phyloP scores from a whole-genome alignment of 2,888 invertebrate species.

The Cinara cedri region DNA sequence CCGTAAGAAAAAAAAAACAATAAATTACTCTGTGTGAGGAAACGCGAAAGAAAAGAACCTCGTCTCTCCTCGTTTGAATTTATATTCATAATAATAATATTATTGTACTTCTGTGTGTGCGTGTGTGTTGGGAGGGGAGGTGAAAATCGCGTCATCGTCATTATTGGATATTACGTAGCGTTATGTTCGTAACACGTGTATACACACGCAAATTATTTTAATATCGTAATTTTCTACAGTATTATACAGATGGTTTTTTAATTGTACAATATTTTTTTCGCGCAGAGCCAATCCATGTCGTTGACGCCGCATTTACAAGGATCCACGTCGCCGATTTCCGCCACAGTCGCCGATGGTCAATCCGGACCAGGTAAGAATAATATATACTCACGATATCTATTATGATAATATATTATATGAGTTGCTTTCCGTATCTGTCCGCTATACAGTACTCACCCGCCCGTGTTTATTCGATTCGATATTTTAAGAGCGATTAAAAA shows the following conservation, averaged over 20 bases:
- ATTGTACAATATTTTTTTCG: conserved; percentile 57
- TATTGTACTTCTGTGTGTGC: too few species aligned
- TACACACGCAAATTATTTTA: neutral
- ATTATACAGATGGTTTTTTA: too few species aligned
- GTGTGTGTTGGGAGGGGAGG: too few species aligned
- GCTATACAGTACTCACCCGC: too few species aligned
- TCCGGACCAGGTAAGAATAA: conserved; percentile 58
- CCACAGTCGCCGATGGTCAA: conserved; percentile 40
- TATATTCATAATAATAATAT: neutral
- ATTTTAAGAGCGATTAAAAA: too few species aligned
- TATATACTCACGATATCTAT: too few species aligned
- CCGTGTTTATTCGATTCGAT: too few species aligned
- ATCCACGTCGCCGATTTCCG: conserved; percentile 64
- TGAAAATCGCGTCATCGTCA: neutral
- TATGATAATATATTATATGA: too few species aligned
- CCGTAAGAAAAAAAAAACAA: conserved; percentile 20
- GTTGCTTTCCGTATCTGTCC: too few species aligned
- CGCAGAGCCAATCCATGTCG: conserved; percentile 61
- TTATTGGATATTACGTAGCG: neutral
- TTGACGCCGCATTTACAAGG: conserved; percentile 62
- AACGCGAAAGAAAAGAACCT: conserved; percentile 39
- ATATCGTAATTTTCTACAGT: too few species aligned
- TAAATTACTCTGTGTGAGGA: conserved; percentile 33
- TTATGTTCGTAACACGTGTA: neutral
- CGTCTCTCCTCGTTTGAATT: neutral